phyloP scores from a whole-genome alignment of 1,140 invertebrate species.

The Scaptodrosophila lebanonensis region DNA sequence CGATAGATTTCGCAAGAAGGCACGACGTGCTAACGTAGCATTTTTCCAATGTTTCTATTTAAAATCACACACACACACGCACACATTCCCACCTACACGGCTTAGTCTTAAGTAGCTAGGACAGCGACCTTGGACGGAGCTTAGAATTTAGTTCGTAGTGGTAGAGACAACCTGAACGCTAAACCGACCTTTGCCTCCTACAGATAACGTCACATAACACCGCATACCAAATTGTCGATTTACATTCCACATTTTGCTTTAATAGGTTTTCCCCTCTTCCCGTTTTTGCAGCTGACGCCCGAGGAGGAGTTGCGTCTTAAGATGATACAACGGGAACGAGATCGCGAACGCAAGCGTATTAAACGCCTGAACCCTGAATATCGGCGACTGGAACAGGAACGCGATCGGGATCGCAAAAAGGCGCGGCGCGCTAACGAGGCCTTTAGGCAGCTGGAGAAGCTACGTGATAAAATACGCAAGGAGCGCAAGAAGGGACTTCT shows the following conservation, averaged over 20 bases:
- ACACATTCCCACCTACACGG: slow-evolving; percentile 12
- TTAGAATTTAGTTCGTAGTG: background rate
- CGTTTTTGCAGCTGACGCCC: slow-evolving; percentile 58
- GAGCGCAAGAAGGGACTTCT: slow-evolving; percentile 70
- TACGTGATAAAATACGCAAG: slow-evolving; percentile 73
- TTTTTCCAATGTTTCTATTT: slow-evolving; percentile 67
- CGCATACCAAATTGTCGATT: slow-evolving; percentile 26
- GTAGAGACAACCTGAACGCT: too few species aligned
- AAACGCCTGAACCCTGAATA: slow-evolving; percentile 74
- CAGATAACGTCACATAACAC: slow-evolving; percentile 28
- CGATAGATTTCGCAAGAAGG: slow-evolving; percentile 63
- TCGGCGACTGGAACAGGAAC: slow-evolving; percentile 64
- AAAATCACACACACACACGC: slow-evolving; percentile 29
- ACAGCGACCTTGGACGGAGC: slow-evolving; percentile 18
- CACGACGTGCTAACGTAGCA: slow-evolving; percentile 75
- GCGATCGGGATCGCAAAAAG: slow-evolving; percentile 71
- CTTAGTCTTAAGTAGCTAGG: slow-evolving; percentile 30
- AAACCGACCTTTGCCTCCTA: too few species aligned
- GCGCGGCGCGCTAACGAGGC: slow-evolving; percentile 68
- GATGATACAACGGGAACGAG: slow-evolving; percentile 70
- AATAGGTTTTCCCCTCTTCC: slow-evolving; percentile 52
- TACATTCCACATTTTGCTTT: slow-evolving; percentile 52
- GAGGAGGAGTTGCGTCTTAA: slow-evolving; percentile 67
- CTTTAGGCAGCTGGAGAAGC: slow-evolving; percentile 67
- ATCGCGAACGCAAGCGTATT: slow-evolving; percentile 67